Evolutionary conservation across 2,888 invertebrate species (phyloP).

Genomic region (Lutraria lutraria): DNA sequence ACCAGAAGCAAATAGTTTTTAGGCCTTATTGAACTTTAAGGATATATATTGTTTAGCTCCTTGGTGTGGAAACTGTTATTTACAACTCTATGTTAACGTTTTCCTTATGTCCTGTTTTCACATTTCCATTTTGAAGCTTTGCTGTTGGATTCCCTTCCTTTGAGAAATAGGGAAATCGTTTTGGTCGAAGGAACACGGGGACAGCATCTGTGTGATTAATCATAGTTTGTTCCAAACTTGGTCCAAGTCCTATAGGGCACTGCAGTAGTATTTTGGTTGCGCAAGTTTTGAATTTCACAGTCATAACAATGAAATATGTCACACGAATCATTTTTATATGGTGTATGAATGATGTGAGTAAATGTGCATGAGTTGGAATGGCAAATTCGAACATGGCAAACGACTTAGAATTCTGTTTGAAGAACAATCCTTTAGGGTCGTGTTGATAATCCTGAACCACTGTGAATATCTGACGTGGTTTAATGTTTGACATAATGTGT

Average conservation of each 20-base stretch:
- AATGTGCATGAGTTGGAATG: constrained; percentile 77
- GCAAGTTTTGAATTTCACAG: constrained; percentile 76
- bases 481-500: constrained; percentile 66
- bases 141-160: constrained; percentile 44
- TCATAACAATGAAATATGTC: constrained; percentile 76
- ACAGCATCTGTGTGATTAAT: constrained; percentile 72
- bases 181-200: constrained; percentile 80
- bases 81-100: neutral
- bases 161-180: constrained; percentile 81
- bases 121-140: constrained; percentile 61
- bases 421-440: constrained; percentile 70
- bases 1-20: no score
- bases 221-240: constrained; percentile 72
- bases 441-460: constrained; percentile 70
- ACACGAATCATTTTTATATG: constrained; percentile 76
- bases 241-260: constrained; percentile 80
- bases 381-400: constrained; percentile 73
- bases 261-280: constrained; percentile 78
- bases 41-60: neutral
- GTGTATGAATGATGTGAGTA: constrained; percentile 79
- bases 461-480: constrained; percentile 66
- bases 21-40: no score
- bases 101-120: neutral
- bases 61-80: neutral
- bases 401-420: constrained; percentile 57